phyloP scores from a whole-genome alignment of 2,797 vertebrate genomes.

The Valencia hispanica region DNA sequence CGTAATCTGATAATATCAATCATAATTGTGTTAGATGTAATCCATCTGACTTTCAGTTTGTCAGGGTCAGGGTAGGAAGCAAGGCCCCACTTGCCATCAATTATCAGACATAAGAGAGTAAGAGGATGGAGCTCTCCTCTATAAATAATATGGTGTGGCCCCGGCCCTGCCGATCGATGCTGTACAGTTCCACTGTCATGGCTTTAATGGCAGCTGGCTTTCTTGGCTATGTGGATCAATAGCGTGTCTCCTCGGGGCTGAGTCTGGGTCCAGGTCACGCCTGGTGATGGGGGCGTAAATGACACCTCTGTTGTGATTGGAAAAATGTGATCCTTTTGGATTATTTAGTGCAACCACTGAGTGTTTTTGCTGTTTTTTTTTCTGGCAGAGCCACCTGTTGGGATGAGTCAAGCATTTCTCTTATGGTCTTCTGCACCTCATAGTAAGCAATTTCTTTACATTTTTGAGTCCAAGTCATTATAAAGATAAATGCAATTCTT shows the following conservation, averaged over 20 bases:
- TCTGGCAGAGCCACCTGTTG: slow-evolving; percentile 62
- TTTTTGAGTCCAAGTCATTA: neutral
- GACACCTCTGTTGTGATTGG: slow-evolving; percentile 76
- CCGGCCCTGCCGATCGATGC: slow-evolving; percentile 85
- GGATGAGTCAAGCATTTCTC: slow-evolving; percentile 17
- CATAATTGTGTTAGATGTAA: slow-evolving; percentile 95
- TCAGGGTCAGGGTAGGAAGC: slow-evolving; percentile 89
- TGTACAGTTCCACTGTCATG: slow-evolving; percentile 90
- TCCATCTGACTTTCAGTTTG: slow-evolving; percentile 89
- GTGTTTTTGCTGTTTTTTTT: slow-evolving; percentile 14
- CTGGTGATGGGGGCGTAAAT: slow-evolving; percentile 69
- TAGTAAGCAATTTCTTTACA: neutral
- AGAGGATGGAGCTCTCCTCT: slow-evolving; percentile 86
- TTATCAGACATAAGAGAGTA: slow-evolving; percentile 87
- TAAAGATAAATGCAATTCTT: neutral
- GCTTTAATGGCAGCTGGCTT: slow-evolving; percentile 86
- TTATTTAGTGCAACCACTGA: slow-evolving; percentile 62
- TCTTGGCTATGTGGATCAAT: slow-evolving; percentile 87
- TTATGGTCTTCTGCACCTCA: slow-evolving; percentile 14
- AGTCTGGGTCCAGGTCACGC: slow-evolving; percentile 71
- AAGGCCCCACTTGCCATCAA: slow-evolving; percentile 93
- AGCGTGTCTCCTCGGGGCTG: slow-evolving; percentile 80
- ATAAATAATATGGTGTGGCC: slow-evolving; percentile 90
- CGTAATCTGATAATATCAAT: slow-evolving; percentile 93
- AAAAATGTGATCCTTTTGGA: slow-evolving; percentile 66